These are phyloP conservation scores for Trematomus loennbergii DNA, from an alignment of 2,113 vertebrate genomes.

Conservation along the genomic window DNA sequence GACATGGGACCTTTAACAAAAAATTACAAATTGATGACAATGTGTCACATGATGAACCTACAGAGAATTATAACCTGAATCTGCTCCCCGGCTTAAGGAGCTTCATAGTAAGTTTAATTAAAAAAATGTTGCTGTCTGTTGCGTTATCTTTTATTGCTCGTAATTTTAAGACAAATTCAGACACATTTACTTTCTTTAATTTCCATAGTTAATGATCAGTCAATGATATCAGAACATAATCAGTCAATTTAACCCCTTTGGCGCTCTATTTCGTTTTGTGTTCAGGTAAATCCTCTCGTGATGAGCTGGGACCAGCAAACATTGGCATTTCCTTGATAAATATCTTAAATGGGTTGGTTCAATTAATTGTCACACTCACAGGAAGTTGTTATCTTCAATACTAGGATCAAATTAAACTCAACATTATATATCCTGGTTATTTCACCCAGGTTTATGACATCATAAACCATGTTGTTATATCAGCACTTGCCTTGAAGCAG, in stretches of 20 bases:
- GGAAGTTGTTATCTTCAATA: neutral
- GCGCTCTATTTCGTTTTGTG: too few relatives aligned
- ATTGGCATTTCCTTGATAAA: neutral
- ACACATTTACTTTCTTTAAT: too few relatives aligned
- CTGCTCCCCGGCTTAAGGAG: too few relatives aligned
- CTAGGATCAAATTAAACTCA: neutral
- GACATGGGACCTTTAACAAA: too few relatives aligned
- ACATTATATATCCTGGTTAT: neutral
- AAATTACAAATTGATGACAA: neutral
- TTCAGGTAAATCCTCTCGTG: neutral
- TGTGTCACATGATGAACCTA: neutral
- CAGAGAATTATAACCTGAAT: too few relatives aligned
- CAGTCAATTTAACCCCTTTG: too few relatives aligned
- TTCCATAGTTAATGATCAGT: too few relatives aligned
- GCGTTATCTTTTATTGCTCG: too few relatives aligned
- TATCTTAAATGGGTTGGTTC: neutral
- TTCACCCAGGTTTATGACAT: conserved; percentile 7
- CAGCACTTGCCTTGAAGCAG: conserved; percentile 14
- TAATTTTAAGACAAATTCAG: too few relatives aligned
- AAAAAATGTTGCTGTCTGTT: too few relatives aligned
- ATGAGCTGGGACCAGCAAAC: neutral
- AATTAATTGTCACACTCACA: neutral
- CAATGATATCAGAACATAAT: too few relatives aligned
- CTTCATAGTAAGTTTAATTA: too few relatives aligned
- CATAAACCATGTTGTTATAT: conserved; percentile 14